phyloP scores from a whole-genome alignment of 2,113 vertebrate species.

The Pandion haliaetus region DNA sequence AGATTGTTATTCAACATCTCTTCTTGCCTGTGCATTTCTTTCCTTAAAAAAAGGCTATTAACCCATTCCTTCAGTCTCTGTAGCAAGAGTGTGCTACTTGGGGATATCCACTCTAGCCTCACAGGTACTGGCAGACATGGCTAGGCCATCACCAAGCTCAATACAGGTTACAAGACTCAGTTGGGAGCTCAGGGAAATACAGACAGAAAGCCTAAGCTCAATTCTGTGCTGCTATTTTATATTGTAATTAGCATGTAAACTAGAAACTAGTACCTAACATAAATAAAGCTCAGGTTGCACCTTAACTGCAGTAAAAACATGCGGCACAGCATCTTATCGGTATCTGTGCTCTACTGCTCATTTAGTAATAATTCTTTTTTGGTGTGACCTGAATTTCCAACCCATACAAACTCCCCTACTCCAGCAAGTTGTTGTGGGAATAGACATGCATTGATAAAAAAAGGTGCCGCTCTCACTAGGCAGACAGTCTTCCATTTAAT shows the following conservation, averaged over 20 bases:
- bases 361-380: not conserved
- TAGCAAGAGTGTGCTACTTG: not conserved
- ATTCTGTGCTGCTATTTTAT: not conserved
- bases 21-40: not conserved
- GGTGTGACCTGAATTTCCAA: not conserved
- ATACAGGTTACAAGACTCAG: not conserved
- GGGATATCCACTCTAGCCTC: not conserved
- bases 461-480: not conserved
- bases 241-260: not conserved
- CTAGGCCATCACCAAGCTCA: not conserved
- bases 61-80: not conserved
- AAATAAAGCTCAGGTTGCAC: not conserved
- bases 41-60: not conserved
- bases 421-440: not conserved
- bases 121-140: not conserved
- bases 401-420: not conserved
- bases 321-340: not conserved
- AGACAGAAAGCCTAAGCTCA: not conserved
- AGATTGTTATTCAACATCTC: not conserved
- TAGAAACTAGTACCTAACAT: not conserved
- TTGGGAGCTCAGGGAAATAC: not conserved
- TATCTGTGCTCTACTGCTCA: not conserved
- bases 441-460: not conserved
- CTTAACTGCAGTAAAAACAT: not conserved
- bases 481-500: not conserved